A percentile compares a stretch with the other conserved stretches of the same genome.
phyloP scores from a whole-genome alignment of 2,888 invertebrate species.

The Lacanobia oleracea region DNA sequence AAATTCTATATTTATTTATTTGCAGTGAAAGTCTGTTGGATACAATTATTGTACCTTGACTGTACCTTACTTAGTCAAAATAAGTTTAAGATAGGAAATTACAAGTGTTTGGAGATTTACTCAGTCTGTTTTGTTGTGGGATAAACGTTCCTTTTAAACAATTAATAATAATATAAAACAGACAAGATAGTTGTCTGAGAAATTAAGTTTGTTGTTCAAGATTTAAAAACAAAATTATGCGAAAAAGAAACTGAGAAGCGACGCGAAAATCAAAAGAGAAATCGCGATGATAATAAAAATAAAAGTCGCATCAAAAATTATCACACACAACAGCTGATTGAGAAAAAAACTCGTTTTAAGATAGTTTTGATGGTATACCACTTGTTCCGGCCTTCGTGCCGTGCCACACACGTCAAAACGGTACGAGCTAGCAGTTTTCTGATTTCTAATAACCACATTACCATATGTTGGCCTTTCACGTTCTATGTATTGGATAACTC shows the following conservation, averaged over 20 bases:
- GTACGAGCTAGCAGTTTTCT: constrained; percentile 75
- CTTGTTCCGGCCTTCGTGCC: constrained; percentile 68
- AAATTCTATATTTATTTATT: background rate
- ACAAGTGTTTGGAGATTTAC: background rate
- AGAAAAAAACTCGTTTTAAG: constrained; percentile 59
- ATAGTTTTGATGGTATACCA: constrained; percentile 66
- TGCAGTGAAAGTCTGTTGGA: background rate
- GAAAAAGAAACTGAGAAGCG: constrained; percentile 43
- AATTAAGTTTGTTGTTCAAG: background rate
- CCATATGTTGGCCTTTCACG: constrained; percentile 87
- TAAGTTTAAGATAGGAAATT: background rate
- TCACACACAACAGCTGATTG: constrained; percentile 64
- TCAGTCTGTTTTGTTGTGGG: background rate
- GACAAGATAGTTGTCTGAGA: background rate
- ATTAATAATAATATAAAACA: background rate
- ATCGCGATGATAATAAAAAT: constrained; percentile 32
- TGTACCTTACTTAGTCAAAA: background rate
- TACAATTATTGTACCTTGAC: background rate
- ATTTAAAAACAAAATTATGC: constrained; percentile 9
- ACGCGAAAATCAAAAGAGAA: constrained; percentile 62
- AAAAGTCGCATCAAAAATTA: constrained; percentile 53
- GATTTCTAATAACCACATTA: constrained; percentile 87
- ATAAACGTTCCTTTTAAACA: background rate
- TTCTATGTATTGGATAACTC: constrained; percentile 80
- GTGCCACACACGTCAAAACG: constrained; percentile 70